Evolutionary conservation across 1,140 invertebrate genomes (phyloP), one percentile per base, ranked within the genome.

Genomic region (Neodiprion pinetum): DNA sequence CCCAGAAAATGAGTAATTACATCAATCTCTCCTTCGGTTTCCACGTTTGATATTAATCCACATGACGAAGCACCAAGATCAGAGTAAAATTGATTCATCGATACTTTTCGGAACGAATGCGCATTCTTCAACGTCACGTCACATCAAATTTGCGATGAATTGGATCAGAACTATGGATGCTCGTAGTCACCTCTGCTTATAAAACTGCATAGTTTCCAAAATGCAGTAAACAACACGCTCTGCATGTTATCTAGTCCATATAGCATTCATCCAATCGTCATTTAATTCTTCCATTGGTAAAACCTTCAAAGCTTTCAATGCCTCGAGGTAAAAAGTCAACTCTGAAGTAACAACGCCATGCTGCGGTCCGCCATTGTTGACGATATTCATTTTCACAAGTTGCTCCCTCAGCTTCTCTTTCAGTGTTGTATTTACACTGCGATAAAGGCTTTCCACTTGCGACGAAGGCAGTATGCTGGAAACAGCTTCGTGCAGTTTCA

Each of bases 281-380:
- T 92, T 91, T 80, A 94, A 85, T 83, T 95, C 93, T 78, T 93
- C 91, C 70, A 91, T 89, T 10, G 94, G 93, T 80, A 96, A 89
- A n/a, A 95, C 92, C 84, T 95, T 94, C 28, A 98, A 88, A 78
- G 94, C 94, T 84, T 95, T 93, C 76, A 99, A 90, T 79, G 96
- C 98, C 88, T 98, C 95, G 76, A 97, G 91, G 88, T 99, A 99
- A 90, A 98, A 99, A 69, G 95, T 96, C 81, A 99, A 89, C 91
- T 99, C 98, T 40, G 96, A 96, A 47, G 95, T 98, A 5, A 99
- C 97, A 77, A 98, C 93, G 69, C 97, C 97, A 86, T 99, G 97
- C 83, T 98, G 96, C 1, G 98, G 97, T 49, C 97, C 97, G 66
- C 97, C 97, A 89, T 99, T 96, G 80, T 97, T 98, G 28, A 94